Base-by-base conservation (phyloP, 2,113 vertebrate species). In the Regulus satrapa region DNA sequence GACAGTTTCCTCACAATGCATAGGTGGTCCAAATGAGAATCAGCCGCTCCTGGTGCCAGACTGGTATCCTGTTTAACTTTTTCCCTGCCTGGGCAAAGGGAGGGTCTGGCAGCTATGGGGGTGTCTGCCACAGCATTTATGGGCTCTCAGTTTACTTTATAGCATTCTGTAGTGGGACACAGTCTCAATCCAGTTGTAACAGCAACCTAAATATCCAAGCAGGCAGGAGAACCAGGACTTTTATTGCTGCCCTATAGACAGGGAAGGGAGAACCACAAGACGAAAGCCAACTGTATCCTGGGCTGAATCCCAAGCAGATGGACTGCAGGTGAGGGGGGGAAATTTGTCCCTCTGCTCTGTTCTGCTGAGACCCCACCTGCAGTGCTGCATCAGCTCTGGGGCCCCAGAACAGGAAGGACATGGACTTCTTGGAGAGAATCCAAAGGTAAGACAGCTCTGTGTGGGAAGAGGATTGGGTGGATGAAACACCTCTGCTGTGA, bases 1-100 rank as follows among this genome's bases (percentile, higher is more conserved):
- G 48, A 31, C 38, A 51, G 20, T 82, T 89, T 86, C 55, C 68
- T 93, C 3, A 2, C 29, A 46, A 34, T n/a, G 18, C 5, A 4
- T 85, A 87, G 40, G 52, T 81, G 73, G 61, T 63, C 69, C n/a
- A 87, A 74, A 85, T 19, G 29, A 88, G 24, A 87, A 87, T 56
- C 61, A 84, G 24, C 36, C 87, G 48, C 52, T 87, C 10, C 14
- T 78, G 73, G 32, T 92, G 43, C 63, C 68, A 74, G 23, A 28
- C 31, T 71, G 51, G 43, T 43, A 8, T 90, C 62, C 41, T 80
- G n/a, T 36, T 38, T 12, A 77, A 3, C 62, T 73, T 92, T 88
- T 41, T 68, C 41, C 20, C 45, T 85, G 13, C 20, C 32, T 86
- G 55, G 59, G 26, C 7, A 54, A 66, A 69, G 18, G 63, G 43